Evolutionary conservation across 2,888 invertebrate genomes (phyloP), one percentile per base, ranked within the genome.

Genomic region (Blastobasis adustella): DNA sequence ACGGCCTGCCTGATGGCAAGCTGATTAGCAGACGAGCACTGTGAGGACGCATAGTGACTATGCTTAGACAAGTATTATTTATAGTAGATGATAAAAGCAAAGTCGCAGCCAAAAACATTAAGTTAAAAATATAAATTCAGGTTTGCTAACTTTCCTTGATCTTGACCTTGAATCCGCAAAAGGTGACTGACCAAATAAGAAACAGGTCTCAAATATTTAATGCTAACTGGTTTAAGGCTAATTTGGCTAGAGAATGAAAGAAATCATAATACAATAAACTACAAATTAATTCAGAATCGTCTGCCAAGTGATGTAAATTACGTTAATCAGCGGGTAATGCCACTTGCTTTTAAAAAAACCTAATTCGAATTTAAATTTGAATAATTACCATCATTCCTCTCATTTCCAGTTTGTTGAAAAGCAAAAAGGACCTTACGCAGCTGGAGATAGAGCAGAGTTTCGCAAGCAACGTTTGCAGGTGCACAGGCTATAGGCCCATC

Each of bases 401-500:
- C 6, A 44, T 44, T 65, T 65, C 36, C 59, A 73, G 73, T 50
- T 58, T 69, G 6, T 42, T 71, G 1, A 53, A 66, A 51, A 63
- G 51, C 8, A 66, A 66, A 37, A 60, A 60, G 53, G 69, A 80
- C 10, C 65, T 91, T 40, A 90, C 91, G 2, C 90, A 90, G 90
- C 79, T 90, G 48, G 92, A 93, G 65, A 89, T 94, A 46, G 94
- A 95, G 67, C 90, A 93, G 60, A 90, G 92, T 0, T 93, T 95
- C 58, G 94, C 92, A 9, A 92, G 94, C 53, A 94, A 94, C 59
- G 90, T 94, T n/a, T 95, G 95, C 59, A 90, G 95, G 45, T 95
- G 95, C 66, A 95, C 95, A 0, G 95, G 95, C 0, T 95, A 93
- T 62, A 86, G 95, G 7, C 91, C 95, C 1, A 95, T 95, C 51